Percentiles rank a stretch among this genome's conserved stretches.
Conservation (phyloP, 2,888 invertebrate genomes). For the Argyresthia albistria region DNA sequence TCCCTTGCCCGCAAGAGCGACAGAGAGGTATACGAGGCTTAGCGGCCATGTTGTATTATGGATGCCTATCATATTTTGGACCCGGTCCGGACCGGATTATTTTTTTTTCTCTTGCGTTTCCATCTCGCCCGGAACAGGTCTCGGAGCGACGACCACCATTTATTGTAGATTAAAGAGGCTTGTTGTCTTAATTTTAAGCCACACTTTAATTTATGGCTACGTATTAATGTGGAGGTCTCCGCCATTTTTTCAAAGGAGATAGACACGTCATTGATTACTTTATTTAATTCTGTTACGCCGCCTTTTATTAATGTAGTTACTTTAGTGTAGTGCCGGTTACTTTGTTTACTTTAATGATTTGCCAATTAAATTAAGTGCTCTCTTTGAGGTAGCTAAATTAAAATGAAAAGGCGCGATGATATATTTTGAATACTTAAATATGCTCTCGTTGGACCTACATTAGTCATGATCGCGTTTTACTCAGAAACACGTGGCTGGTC, state of each 20-base stretch:
- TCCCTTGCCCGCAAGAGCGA: conserved; percentile 29
- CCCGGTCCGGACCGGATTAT: conserved; percentile 68
- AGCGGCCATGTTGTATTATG: conserved; percentile 73
- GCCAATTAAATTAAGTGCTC: conserved; percentile 71
- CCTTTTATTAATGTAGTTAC: conserved; percentile 40
- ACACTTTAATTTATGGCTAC: conserved; percentile 66
- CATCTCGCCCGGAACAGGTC: conserved; percentile 61
- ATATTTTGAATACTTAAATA: conserved; percentile 42
- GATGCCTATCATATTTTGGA: conserved; percentile 73
- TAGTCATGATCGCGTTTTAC: conserved; percentile 32
- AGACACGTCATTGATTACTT: conserved; percentile 59
- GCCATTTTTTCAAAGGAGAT: conserved; percentile 56
- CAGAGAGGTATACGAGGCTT: conserved; percentile 53
- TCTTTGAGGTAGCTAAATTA: conserved; percentile 66
- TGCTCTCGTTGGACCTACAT: conserved; percentile 26
- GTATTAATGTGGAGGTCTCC: conserved; percentile 58
- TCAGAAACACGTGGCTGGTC: conserved; percentile 19
- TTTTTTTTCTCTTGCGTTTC: conserved; percentile 65
- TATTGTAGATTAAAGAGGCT: conserved; percentile 73
- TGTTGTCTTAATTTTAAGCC: conserved; percentile 74
- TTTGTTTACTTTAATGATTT: conserved; percentile 70
- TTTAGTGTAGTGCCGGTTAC: conserved; percentile 58
- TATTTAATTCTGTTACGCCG: conserved; percentile 35
- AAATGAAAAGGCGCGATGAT: conserved; percentile 51
- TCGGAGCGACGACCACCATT: conserved; percentile 64